Evolutionary conservation across 2,113 vertebrate genomes (phyloP), one percentile per base, ranked within the genome.

Genomic region (Oncorhynchus masou): DNA sequence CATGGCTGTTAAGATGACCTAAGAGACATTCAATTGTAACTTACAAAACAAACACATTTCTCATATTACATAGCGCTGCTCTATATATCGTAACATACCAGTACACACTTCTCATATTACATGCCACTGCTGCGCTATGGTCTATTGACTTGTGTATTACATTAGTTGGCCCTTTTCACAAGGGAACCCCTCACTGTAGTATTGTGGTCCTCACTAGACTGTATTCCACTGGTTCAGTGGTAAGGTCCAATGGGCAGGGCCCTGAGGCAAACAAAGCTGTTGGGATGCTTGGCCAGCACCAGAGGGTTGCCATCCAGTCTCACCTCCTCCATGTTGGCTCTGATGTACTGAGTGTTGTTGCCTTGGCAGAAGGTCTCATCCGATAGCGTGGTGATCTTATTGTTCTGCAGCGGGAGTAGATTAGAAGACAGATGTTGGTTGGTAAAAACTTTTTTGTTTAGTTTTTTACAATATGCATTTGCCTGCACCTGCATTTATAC

Each of bases 331-430:
- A 97, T 87, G 5, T 84, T 90, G 3, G 87, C 74, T 57, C 96
- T 93, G 84, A 98, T 93, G 77, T 97, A 97, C 54, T 91, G 87
- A 1, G 94, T 96, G 80, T 86, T 88, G 78, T 95, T 96, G 7
- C 95, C 93, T 90, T 95, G 97, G 92, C 96, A 98, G 94, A 98
- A 98, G 0, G 97, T 97, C 77, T 95, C 93, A 8, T 97, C 95
- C 0, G 94, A 95, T 87, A 98, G 89, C 15, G 89, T 91, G 39
- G 92, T 91, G 86, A 98, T 97, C 74, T 95, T 96, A 91, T 99
- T 99, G 87, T 95, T 94, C 97, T 98, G 94, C 66, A 91, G 24
- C 11, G 12, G 1, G 8, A 65, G 13, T 45, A 9, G 20, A 60
- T 68, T 22, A 62, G 59, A 62, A 62, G n/a, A 62, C 19, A 22